These are phyloP conservation scores for Trileptium ribeirensis DNA, from an alignment of 2,888 invertebrate genomes.

Conservation along the genomic window DNA sequence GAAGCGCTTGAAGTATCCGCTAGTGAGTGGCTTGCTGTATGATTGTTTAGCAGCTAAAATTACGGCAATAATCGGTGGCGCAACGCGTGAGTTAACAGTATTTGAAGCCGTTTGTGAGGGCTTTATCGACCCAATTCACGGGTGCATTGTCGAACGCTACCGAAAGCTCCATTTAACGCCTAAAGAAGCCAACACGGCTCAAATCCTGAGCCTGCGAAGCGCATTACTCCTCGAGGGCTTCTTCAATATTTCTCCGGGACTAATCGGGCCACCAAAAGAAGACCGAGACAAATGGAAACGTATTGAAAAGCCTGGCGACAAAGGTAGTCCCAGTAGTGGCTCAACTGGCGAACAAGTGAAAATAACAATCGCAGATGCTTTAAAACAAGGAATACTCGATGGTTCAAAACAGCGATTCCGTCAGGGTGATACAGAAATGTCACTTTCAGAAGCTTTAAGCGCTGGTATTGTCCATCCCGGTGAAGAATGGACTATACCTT, in stretches of 20 bases:
- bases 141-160: slow-evolving; percentile 68
- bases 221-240: slow-evolving; percentile 75
- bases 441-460: slow-evolving; percentile 52
- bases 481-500: slow-evolving; percentile 50
- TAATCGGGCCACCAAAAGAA: slow-evolving; percentile 62
- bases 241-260: slow-evolving; percentile 62
- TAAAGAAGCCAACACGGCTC: slow-evolving; percentile 68
- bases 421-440: slow-evolving; percentile 59
- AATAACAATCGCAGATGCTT: slow-evolving; percentile 70
- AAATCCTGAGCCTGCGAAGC: slow-evolving; percentile 76
- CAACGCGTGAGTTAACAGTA: slow-evolving; percentile 60
- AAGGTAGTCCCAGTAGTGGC: no score
- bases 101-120: slow-evolving; percentile 76
- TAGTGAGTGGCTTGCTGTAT: slow-evolving; percentile 44
- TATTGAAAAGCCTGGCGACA: slow-evolving; percentile 64
- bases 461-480: slow-evolving; percentile 48
- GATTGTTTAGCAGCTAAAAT: slow-evolving; percentile 67
- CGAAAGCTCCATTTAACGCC: background rate
- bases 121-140: slow-evolving; percentile 75
- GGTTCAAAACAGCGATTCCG: slow-evolving; percentile 49
- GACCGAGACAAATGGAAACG: slow-evolving; percentile 77
- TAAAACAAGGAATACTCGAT: slow-evolving; percentile 70
- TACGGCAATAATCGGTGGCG: slow-evolving; percentile 59
- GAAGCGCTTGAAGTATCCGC: slow-evolving; percentile 42
- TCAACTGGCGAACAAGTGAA: slow-evolving; percentile 53